Base-by-base conservation (phyloP, 1,140 invertebrate species). In the Atopsyche davidsoni region DNA sequence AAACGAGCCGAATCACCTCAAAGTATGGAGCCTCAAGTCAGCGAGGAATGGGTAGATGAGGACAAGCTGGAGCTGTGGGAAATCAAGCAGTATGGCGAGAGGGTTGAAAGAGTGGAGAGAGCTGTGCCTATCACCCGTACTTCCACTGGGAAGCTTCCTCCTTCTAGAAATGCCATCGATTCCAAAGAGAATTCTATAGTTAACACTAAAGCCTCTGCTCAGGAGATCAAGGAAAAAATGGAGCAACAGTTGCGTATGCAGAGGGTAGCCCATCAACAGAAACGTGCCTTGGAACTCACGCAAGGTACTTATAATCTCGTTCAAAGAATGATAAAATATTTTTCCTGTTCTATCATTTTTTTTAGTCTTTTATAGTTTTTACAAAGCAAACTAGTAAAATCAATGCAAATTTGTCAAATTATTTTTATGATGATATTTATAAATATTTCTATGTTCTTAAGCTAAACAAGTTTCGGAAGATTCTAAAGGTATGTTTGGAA, bases 31-130 rank as follows among this genome's bases (percentile, higher is more conserved):
- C 92, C 92, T 1, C 86, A 92, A 72, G 87, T 94, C 4, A 83
- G 83, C 4, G 94, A 98, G 69, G 86, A 90, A 63, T 98, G 95
- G 94, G 86, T 96, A 0, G 89, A 95, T 51, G 95, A 98, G 70
- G 92, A 96, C 60, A 90, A 92, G 62, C 68, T 98, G 16, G 94
- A 98, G 66, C 64, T 98, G 1, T 98, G 94, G 93, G 94, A 98
- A 73, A 96, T 98, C 31, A 91, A 92, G 63, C 87, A 90, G 57
- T 98, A 95, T 68, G 90, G 90, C 23, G 94, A 98, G 66, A 23
- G 41, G n/a, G 48, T 36, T 7, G n/a, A n/a, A n/a, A 89, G 86
- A 73, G 78, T 79, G 46, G 75, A 79, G 44, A 70, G 73, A 28
- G 66, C 64, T 9, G 67, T 69, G 7, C 81, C 83, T 66, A 80